These are phyloP conservation scores for Pseudochromis fuscus DNA, from an alignment of 2,797 vertebrate genomes.

Conservation along the genomic window DNA sequence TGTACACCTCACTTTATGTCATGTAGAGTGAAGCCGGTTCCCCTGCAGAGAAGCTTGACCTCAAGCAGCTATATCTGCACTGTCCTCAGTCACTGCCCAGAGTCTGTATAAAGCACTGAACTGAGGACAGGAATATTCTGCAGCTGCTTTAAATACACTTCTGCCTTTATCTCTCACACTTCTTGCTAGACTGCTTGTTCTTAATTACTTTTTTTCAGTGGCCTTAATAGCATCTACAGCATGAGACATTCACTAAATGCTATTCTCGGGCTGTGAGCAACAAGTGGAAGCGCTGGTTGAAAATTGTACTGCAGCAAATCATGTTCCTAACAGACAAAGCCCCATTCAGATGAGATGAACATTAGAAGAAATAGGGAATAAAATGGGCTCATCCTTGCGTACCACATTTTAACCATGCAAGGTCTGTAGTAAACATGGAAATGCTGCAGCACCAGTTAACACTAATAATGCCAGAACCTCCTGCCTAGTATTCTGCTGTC, in stretches of 20 bases:
- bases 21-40: background rate
- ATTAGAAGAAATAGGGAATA: background rate
- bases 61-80: conserved; percentile 16
- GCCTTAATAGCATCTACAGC: background rate
- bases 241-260: background rate
- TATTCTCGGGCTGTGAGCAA: background rate
- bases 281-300: background rate
- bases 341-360: background rate
- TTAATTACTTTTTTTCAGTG: background rate
- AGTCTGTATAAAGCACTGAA: background rate
- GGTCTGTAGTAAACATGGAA: background rate
- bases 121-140: background rate
- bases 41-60: conserved; percentile 29
- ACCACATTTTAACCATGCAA: background rate
- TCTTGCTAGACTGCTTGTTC: background rate
- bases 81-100: background rate
- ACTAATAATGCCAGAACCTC: too few relatives aligned
- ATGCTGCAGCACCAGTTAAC: background rate
- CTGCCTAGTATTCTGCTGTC: too few relatives aligned
- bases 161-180: background rate
- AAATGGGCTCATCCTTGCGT: background rate
- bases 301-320: background rate
- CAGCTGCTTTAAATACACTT: background rate
- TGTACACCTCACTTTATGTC: conserved; percentile 4
- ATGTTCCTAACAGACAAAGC: too few relatives aligned